These are phyloP conservation scores for Chaetodon auriga DNA, from an alignment of 2,113 vertebrate species.

Conservation along the genomic window DNA sequence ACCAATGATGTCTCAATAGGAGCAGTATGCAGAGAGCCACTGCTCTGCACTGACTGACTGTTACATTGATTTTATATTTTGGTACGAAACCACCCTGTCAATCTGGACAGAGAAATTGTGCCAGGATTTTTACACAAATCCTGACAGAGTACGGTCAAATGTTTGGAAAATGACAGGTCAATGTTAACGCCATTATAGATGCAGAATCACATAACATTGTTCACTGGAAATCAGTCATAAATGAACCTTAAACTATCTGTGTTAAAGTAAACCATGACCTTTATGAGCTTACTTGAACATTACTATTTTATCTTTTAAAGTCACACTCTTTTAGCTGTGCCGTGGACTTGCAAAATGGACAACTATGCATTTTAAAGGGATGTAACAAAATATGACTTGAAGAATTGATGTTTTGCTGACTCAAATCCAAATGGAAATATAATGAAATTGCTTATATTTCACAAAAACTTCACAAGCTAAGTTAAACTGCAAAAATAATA, in stretches of 20 bases:
- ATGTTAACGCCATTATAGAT: neutral
- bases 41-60: neutral
- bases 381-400: neutral
- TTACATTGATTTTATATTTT: neutral
- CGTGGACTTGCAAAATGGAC: too few species aligned
- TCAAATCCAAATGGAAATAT: neutral
- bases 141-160: neutral
- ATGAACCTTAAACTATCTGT: neutral
- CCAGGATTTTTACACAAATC: neutral
- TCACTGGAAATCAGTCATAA: neutral
- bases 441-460: neutral
- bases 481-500: neutral
- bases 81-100: neutral
- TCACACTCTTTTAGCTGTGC: too few species aligned
- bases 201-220: neutral
- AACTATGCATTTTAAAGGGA: too few species aligned
- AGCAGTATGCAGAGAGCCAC: constrained; percentile 31
- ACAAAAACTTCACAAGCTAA: neutral
- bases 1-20: constrained; percentile 42
- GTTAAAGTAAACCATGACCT: too few species aligned
- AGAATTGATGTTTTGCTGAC: neutral
- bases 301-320: too few species aligned
- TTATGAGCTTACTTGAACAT: too few species aligned
- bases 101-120: neutral
- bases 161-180: neutral